These are phyloP conservation scores for Heliconius eleuchia DNA, from an alignment of 1,140 invertebrate genomes.

Conservation along the genomic window DNA sequence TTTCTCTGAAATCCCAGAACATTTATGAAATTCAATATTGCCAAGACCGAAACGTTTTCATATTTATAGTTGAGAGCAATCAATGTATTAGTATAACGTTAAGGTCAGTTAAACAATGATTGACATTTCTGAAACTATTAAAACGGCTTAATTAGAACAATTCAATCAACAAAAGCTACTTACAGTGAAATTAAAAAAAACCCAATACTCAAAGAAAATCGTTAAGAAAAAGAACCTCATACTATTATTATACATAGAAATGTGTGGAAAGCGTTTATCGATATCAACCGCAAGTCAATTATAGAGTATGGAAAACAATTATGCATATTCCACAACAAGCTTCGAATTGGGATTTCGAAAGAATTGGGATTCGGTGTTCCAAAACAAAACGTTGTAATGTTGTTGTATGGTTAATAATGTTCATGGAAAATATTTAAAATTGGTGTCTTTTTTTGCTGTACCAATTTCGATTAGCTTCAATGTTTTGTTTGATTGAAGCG, in stretches of 20 bases:
- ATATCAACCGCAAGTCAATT: slow-evolving; percentile 39
- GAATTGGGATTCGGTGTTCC: not conserved
- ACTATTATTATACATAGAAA: not conserved
- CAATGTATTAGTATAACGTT: too few species aligned
- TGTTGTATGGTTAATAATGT: not conserved
- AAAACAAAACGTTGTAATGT: slow-evolving; percentile 8
- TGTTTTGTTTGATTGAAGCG: not conserved
- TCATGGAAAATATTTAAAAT: slow-evolving; percentile 12
- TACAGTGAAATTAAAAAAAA: not conserved
- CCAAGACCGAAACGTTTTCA: too few species aligned
- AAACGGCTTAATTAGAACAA: not conserved
- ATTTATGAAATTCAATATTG: too few species aligned
- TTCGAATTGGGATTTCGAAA: not conserved
- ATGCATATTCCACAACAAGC: slow-evolving; percentile 12
- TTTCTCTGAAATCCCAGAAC: too few species aligned
- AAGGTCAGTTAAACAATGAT: too few species aligned
- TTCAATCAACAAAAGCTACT: not conserved
- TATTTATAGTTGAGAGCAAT: too few species aligned
- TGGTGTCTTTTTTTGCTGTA: not conserved
- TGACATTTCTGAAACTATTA: too few species aligned
- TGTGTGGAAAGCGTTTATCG: slow-evolving; percentile 17
- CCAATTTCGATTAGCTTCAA: not conserved
- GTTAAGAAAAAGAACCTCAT: not conserved
- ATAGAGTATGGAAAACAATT: slow-evolving; percentile 37
- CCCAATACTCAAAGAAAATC: not conserved